Conservation (phyloP, 2,113 vertebrate genomes). For the Bothrops jararaca region DNA sequence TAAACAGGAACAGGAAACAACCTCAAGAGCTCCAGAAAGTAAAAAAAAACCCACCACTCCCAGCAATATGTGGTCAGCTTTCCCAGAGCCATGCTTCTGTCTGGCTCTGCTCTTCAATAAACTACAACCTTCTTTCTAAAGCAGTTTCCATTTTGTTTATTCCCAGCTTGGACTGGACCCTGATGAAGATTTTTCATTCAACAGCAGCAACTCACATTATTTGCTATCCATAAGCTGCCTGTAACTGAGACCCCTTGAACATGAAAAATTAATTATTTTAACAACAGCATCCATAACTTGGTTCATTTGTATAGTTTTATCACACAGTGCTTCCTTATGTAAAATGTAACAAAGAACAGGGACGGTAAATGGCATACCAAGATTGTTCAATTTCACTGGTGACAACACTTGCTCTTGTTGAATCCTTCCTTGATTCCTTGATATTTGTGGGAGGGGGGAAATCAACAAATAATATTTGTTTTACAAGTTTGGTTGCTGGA, state of each 20-base stretch:
- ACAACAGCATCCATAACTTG: neutral
- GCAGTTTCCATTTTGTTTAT: no score
- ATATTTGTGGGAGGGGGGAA: neutral
- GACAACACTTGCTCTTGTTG: neutral
- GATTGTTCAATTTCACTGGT: neutral
- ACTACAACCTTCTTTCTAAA: no score
- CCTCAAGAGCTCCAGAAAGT: no score
- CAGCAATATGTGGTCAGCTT: no score
- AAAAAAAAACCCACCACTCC: no score
- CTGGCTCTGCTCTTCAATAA: no score
- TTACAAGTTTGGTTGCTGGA: neutral
- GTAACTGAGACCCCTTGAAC: neutral
- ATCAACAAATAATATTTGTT: neutral
- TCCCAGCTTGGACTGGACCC: no score
- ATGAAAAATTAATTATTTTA: neutral
- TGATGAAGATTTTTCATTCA: no score
- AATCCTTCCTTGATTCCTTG: neutral
- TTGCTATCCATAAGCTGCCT: neutral
- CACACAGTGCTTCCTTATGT: neutral
- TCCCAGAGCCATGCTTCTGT: no score
- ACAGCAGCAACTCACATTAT: neutral
- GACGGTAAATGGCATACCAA: neutral
- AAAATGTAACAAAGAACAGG: neutral
- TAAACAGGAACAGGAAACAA: no score
- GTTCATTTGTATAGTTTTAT: neutral